These are phyloP conservation scores for Drosophila peninsularis DNA, from an alignment of 2,888 invertebrate genomes.

Conservation along the genomic window DNA sequence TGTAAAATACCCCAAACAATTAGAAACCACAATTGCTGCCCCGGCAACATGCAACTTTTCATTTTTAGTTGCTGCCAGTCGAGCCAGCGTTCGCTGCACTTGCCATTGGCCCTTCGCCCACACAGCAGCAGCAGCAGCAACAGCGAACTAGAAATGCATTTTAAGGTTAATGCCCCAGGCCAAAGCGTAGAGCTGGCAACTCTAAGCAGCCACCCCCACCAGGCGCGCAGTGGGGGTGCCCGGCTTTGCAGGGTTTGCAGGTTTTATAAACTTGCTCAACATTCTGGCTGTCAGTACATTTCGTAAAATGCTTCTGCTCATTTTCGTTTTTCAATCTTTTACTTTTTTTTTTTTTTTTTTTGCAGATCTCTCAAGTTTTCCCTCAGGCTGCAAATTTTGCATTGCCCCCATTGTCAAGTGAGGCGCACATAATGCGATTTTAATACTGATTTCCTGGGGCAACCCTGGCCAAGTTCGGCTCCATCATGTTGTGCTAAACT, in stretches of 20 bases:
- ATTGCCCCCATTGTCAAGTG: slow-evolving; percentile 64
- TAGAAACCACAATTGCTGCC: slow-evolving; percentile 74
- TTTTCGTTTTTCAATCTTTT: slow-evolving; percentile 1
- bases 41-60: slow-evolving; percentile 68
- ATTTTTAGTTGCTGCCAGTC: slow-evolving; percentile 52
- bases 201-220: slow-evolving; percentile 25
- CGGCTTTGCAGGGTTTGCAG: slow-evolving; percentile 6
- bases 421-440: slow-evolving; percentile 76
- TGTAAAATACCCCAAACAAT: slow-evolving; percentile 76
- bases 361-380: slow-evolving; percentile 28
- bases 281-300: slow-evolving; percentile 68
- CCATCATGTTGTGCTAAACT: slow-evolving; percentile 39
- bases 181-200: slow-evolving; percentile 38
- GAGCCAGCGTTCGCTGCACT: slow-evolving; percentile 27
- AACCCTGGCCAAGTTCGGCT: slow-evolving; percentile 27
- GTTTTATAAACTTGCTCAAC: slow-evolving; percentile 71
- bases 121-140: slow-evolving; percentile 7
- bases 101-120: slow-evolving; percentile 18
- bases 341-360: neutral
- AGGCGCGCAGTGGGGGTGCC: neutral
- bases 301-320: slow-evolving; percentile 54
- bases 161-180: slow-evolving; percentile 70
- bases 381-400: slow-evolving; percentile 6
- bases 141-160: slow-evolving; percentile 64
- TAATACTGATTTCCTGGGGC: slow-evolving; percentile 70